Percentiles rank a stretch among this genome's conserved stretches.
These are phyloP conservation scores for Pelagia noctiluca DNA, from an alignment of 30 jellyfish, hydroid and myxozoan genomes.

Conservation along the genomic window DNA sequence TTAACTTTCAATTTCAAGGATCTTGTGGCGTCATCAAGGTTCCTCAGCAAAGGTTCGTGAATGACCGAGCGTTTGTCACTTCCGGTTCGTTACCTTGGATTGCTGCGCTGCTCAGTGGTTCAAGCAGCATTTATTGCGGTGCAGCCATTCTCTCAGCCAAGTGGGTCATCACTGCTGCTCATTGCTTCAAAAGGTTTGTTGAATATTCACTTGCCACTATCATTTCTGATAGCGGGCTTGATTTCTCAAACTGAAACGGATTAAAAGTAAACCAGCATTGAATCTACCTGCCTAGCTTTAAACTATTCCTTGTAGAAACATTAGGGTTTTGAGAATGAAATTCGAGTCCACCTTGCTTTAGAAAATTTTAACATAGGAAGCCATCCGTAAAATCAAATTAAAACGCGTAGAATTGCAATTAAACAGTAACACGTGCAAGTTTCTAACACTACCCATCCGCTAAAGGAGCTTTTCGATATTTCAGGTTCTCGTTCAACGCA, in stretches of 20 bases:
- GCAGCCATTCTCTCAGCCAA: conserved; percentile 83
- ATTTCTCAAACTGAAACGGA: background rate
- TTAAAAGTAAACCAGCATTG: too few species aligned
- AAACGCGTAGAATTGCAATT: too few species aligned
- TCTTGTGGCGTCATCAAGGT: conserved; percentile 61
- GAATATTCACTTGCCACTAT: background rate
- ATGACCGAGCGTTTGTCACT: conserved; percentile 7
- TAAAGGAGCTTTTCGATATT: background rate
- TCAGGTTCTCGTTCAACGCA: conserved; percentile 75
- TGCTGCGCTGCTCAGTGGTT: conserved; percentile 71
- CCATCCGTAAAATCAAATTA: too few species aligned
- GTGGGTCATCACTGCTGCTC: conserved; percentile 95
- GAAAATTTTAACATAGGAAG: too few species aligned
- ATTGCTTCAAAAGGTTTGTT: conserved; percentile 88
- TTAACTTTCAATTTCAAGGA: conserved; percentile 1
- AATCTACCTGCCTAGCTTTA: too few species aligned
- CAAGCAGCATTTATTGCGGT: conserved; percentile 84
- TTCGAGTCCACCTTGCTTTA: too few species aligned
- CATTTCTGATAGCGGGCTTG: background rate
- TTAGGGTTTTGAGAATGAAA: too few species aligned
- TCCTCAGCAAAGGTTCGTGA: conserved; percentile 2
- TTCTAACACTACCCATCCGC: background rate
- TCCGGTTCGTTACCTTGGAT: conserved; percentile 93
- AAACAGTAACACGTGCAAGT: too few species aligned
- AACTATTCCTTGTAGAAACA: too few species aligned